Conservation (phyloP, 2,113 vertebrate genomes). For the Daubentonia madagascariensis region DNA sequence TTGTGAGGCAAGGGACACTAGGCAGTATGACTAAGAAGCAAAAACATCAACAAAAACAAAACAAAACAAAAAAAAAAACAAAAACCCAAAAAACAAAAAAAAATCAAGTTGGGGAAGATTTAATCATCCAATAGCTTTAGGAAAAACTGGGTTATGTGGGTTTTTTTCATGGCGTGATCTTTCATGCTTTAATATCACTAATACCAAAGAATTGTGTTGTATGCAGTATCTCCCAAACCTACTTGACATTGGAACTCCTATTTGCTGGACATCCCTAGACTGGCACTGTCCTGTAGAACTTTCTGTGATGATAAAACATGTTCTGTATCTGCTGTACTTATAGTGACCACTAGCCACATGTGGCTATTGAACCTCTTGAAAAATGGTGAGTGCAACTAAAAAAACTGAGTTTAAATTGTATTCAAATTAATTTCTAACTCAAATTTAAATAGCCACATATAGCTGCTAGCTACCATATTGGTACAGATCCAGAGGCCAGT, state of each 20-base stretch:
- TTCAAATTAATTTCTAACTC: slow-evolving; percentile 4
- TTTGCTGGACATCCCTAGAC: neutral
- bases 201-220: neutral
- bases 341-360: too few species aligned
- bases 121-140: neutral
- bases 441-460: neutral
- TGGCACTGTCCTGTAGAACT: neutral
- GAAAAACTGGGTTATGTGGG: neutral
- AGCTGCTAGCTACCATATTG: neutral
- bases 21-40: neutral
- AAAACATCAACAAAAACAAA: neutral
- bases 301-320: neutral
- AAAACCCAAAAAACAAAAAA: neutral
- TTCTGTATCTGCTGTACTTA: neutral
- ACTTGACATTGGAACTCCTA: neutral
- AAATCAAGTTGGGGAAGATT: neutral
- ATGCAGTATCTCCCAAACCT: neutral
- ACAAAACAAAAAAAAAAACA: neutral
- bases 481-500: neutral
- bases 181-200: neutral
- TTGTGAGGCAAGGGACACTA: neutral
- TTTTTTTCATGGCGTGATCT: neutral
- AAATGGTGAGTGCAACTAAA: neutral
- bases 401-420: neutral
- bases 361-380: neutral